Conservation (phyloP, 2,113 vertebrate genomes). For the Bufo bufo region DNA sequence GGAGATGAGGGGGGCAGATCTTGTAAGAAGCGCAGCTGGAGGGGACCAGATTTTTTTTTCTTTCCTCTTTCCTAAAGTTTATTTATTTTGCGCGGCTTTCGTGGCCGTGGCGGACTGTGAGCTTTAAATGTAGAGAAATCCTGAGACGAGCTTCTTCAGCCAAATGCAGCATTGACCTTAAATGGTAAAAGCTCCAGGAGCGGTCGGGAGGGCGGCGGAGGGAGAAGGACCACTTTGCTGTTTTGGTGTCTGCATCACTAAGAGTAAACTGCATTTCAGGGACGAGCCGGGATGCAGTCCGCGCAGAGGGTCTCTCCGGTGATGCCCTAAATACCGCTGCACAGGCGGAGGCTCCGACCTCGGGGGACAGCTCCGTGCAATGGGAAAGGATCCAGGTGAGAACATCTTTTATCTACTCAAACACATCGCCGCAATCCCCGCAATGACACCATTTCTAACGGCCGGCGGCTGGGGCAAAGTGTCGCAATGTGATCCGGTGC, state of each 20-base stretch:
- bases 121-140: slow-evolving; percentile 57
- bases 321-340: too few relatives aligned
- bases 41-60: slow-evolving; percentile 55
- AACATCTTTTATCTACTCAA: too few relatives aligned
- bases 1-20: not conserved
- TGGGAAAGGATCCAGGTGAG: too few relatives aligned
- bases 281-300: slow-evolving; percentile 64
- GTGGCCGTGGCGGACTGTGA: slow-evolving; percentile 61
- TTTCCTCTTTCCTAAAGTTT: slow-evolving; percentile 56
- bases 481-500: too few relatives aligned
- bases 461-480: too few relatives aligned
- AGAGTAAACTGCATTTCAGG: slow-evolving; percentile 77
- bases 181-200: slow-evolving; percentile 99
- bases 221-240: slow-evolving; percentile 77
- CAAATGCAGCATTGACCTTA: slow-evolving; percentile 98
- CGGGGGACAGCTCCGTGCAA: too few relatives aligned
- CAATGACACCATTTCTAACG: too few relatives aligned
- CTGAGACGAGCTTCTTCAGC: slow-evolving; percentile 79
- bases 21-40: slow-evolving; percentile 5
- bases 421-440: too few relatives aligned
- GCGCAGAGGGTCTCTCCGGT: too few relatives aligned
- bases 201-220: slow-evolving; percentile 89
- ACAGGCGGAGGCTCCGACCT: too few relatives aligned
- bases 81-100: slow-evolving; percentile 66
- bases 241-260: slow-evolving; percentile 78